Percentiles rank a stretch among this genome's conserved stretches.
Conservation (phyloP, 2,888 invertebrate genomes). For the Meiosimyza decipiens region DNA sequence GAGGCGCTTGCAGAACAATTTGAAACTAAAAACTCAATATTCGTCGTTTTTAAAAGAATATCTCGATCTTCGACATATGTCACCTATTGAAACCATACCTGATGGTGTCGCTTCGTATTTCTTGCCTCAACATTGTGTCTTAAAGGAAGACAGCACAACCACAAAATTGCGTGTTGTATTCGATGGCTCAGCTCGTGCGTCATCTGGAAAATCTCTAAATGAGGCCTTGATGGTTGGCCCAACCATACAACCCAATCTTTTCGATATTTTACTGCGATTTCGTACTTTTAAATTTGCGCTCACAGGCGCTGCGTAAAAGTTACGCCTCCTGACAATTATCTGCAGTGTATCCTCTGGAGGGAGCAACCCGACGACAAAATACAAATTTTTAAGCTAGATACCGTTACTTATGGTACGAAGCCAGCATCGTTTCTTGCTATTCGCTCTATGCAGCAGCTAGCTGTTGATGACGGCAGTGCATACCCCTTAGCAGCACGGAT, state of each 20-base stretch:
- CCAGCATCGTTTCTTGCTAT: slow-evolving; percentile 34
- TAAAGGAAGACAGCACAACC: slow-evolving; percentile 30
- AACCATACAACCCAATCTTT: slow-evolving; percentile 4
- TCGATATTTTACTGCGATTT: slow-evolving; percentile 3
- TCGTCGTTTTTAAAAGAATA: slow-evolving; percentile 14
- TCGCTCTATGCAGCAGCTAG: slow-evolving; percentile 35
- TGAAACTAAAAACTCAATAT: slow-evolving; percentile 12
- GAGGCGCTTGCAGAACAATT: neutral
- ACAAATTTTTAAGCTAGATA: slow-evolving; percentile 32
- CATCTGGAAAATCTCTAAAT: slow-evolving; percentile 11
- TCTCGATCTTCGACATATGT: slow-evolving; percentile 1
- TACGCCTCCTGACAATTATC: slow-evolving; percentile 31
- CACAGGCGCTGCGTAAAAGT: slow-evolving; percentile 34
- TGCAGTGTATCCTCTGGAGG: slow-evolving; percentile 38
- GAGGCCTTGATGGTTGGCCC: slow-evolving; percentile 19
- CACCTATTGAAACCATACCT: neutral
- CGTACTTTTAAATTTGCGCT: slow-evolving; percentile 25
- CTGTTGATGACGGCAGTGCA: slow-evolving; percentile 53
- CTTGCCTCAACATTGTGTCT: slow-evolving; percentile 23
- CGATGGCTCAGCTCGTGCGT: slow-evolving; percentile 24
- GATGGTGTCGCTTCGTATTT: neutral
- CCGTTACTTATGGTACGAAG: slow-evolving; percentile 31
- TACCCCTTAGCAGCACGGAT: slow-evolving; percentile 43
- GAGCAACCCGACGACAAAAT: slow-evolving; percentile 26
- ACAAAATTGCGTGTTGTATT: slow-evolving; percentile 32